Conservation (phyloP, 2,888 invertebrate species). For the Nezara viridula region DNA sequence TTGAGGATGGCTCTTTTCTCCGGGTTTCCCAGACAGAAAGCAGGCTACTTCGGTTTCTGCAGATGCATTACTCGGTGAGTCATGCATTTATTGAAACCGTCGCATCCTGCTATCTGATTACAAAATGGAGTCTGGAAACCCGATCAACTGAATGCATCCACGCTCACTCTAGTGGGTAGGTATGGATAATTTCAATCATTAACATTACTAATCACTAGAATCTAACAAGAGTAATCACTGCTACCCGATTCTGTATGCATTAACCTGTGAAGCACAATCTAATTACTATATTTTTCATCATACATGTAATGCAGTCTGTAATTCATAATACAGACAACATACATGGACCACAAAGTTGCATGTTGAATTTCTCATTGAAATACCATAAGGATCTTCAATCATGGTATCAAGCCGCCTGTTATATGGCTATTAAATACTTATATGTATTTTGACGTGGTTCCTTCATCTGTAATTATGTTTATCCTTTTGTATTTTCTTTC, state of each 20-base stretch:
- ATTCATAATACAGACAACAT: background rate
- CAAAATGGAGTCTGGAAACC: background rate
- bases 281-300: too few species aligned
- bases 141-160: background rate
- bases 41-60: background rate
- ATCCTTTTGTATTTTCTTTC: background rate
- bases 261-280: too few species aligned
- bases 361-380: background rate
- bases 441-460: background rate
- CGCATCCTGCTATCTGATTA: background rate
- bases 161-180: background rate
- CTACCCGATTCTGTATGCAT: background rate
- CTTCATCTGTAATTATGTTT: background rate
- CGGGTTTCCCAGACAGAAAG: conserved; percentile 29
- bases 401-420: background rate
- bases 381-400: background rate
- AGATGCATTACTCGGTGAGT: conserved; percentile 17
- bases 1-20: conserved; percentile 28
- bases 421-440: background rate
- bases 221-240: background rate
- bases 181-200: conserved; percentile 39
- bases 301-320: too few species aligned
- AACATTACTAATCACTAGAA: background rate
- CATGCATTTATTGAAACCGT: conserved; percentile 32
- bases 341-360: background rate